phyloP scores from a whole-genome alignment of 2,797 vertebrate species.

The Melanotaenia parkinsoni region DNA sequence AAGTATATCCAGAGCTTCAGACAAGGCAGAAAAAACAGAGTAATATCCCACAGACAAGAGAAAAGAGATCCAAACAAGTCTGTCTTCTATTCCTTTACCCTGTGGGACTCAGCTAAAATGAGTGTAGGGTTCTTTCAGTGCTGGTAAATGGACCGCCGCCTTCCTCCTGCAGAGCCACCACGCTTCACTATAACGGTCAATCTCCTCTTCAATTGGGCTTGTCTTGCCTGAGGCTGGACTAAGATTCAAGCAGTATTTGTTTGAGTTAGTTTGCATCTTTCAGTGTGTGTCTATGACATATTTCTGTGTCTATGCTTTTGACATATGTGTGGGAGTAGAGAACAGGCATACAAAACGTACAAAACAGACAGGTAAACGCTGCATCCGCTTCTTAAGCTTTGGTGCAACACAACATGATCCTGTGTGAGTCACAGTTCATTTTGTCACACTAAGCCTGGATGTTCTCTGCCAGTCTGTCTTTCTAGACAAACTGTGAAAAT shows the following conservation, averaged over 20 bases:
- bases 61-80: constrained; percentile 43
- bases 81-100: constrained; percentile 46
- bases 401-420: constrained; percentile 18
- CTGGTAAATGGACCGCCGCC: constrained; percentile 70
- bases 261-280: constrained; percentile 27
- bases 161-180: constrained; percentile 57
- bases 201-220: constrained; percentile 75
- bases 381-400: constrained; percentile 43
- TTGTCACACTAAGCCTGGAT: constrained; percentile 50
- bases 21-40: constrained; percentile 50
- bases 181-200: constrained; percentile 69
- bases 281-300: constrained; percentile 11
- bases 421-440: constrained; percentile 52
- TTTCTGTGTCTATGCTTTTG: constrained; percentile 24
- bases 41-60: constrained; percentile 40
- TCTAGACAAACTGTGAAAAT: constrained; percentile 50
- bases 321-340: constrained; percentile 12
- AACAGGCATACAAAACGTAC: constrained; percentile 22
- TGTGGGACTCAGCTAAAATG: constrained; percentile 63
- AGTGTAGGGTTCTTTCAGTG: constrained; percentile 53
- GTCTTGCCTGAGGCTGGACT: constrained; percentile 69
- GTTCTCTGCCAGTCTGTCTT: constrained; percentile 59
- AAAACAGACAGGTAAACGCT: constrained; percentile 46
- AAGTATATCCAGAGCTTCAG: constrained; percentile 42
- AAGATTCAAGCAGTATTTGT: constrained; percentile 60